Evolutionary conservation across 1,140 invertebrate genomes (phyloP).

Genomic region (Meloidogyne chitwoodi): DNA sequence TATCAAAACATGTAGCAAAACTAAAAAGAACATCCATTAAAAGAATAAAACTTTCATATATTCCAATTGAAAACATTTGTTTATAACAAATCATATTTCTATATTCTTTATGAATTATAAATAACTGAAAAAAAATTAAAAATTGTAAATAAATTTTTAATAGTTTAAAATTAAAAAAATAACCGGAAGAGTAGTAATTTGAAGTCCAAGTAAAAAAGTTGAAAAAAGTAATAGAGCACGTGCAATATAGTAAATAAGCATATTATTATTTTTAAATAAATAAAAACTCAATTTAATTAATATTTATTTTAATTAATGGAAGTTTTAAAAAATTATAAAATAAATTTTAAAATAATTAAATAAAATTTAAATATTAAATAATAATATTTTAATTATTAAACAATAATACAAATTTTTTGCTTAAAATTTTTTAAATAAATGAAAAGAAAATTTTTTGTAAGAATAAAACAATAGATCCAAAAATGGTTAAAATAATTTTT

Average conservation of each 20-base stretch:
- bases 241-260: background rate
- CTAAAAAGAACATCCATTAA: background rate
- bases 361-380: too few species aligned
- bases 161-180: background rate
- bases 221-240: background rate
- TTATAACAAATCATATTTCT: background rate
- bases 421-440: background rate
- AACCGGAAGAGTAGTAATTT: background rate
- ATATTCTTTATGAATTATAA: background rate
- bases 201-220: background rate
- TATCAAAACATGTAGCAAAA: background rate
- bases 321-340: too few species aligned
- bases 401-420: too few species aligned
- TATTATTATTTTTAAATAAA: background rate
- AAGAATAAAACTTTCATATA: background rate
- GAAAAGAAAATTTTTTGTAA: background rate
- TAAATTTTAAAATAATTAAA: too few species aligned
- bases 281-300: background rate
- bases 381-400: too few species aligned
- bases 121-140: background rate
- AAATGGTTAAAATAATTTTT: background rate
- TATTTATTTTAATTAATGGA: too few species aligned
- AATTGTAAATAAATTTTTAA: too few species aligned
- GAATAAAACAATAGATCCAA: background rate
- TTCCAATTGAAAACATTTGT: background rate